Conservation (phyloP, 1,140 invertebrate genomes). For the Microvelia longipes region DNA sequence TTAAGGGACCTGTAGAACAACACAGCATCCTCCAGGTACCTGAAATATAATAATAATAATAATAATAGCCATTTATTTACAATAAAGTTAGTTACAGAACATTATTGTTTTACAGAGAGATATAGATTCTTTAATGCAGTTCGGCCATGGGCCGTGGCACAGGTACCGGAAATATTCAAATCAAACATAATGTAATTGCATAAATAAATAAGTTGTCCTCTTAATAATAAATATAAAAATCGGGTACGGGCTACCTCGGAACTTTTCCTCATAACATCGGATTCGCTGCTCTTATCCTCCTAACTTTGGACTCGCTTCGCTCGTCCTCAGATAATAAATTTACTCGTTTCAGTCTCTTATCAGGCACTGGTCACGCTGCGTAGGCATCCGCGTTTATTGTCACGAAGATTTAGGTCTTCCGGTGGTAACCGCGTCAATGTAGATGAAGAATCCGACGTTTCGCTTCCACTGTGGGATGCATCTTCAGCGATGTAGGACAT, state of each 20-base stretch:
- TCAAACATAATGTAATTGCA: background rate
- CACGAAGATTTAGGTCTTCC: background rate
- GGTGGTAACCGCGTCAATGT: too few species aligned
- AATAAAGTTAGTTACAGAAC: background rate
- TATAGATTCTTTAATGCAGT: background rate
- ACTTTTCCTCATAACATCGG: too few species aligned
- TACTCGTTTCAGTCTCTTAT: too few species aligned
- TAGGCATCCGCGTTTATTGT: too few species aligned
- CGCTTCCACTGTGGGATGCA: too few species aligned
- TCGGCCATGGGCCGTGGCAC: background rate
- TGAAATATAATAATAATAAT: background rate
- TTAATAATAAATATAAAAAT: background rate
- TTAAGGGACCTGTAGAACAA: background rate
- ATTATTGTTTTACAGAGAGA: background rate
- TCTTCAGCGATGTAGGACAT: too few species aligned
- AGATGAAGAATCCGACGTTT: too few species aligned
- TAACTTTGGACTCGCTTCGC: too few species aligned
- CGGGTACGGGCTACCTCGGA: too few species aligned
- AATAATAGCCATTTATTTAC: background rate
- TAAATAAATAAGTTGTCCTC: background rate
- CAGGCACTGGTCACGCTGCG: too few species aligned
- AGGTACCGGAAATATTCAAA: background rate
- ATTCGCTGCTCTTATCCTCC: too few species aligned
- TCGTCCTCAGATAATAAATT: too few species aligned
- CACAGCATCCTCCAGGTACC: background rate